Evolutionary conservation across 2,113 vertebrate genomes (phyloP).

Genomic region (Platichthys flesus): DNA sequence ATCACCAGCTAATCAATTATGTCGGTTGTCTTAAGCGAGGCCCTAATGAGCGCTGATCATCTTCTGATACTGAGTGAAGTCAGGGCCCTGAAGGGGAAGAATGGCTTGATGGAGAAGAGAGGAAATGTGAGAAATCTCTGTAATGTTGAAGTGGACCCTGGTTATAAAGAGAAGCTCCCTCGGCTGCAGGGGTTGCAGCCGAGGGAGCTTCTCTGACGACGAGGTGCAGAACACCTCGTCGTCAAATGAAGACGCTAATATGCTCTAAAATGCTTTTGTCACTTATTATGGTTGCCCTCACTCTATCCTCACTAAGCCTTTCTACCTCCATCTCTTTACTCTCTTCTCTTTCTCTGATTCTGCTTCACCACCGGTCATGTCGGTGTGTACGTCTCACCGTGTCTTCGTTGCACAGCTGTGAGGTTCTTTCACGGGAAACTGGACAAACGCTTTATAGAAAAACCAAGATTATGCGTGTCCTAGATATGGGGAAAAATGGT

Average conservation of each 20-base stretch:
- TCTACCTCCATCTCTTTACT: conserved; percentile 23
- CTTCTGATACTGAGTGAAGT: conserved; percentile 33
- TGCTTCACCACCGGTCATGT: conserved; percentile 35
- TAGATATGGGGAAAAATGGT: conserved; percentile 63
- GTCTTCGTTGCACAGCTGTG: conserved; percentile 54
- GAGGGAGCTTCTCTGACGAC: no score
- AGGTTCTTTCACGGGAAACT: conserved; percentile 61
- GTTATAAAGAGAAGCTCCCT: conserved; percentile 20
- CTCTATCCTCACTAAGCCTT: conserved; percentile 17
- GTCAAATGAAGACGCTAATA: conserved; percentile 47
- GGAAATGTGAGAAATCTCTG: conserved; percentile 24
- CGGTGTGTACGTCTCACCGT: conserved; percentile 38
- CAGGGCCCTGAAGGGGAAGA: conserved; percentile 18
- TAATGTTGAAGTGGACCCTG: conserved; percentile 6
- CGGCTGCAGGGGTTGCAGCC: conserved; percentile 17
- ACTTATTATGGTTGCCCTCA: conserved; percentile 54
- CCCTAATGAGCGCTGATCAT: conserved; percentile 61
- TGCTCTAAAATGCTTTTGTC: conserved; percentile 58
- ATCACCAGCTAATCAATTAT: conserved; percentile 65
- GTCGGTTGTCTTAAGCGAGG: conserved; percentile 36
- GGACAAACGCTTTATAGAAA: conserved; percentile 51
- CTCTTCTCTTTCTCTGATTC: conserved; percentile 13
- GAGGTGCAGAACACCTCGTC: conserved; percentile 49
- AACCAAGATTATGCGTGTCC: conserved; percentile 73
- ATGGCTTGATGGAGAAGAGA: not conserved